Evolutionary conservation across 2,113 vertebrate species (phyloP), one percentile per base, ranked within the genome.

Genomic region (Myotis davidii): DNA sequence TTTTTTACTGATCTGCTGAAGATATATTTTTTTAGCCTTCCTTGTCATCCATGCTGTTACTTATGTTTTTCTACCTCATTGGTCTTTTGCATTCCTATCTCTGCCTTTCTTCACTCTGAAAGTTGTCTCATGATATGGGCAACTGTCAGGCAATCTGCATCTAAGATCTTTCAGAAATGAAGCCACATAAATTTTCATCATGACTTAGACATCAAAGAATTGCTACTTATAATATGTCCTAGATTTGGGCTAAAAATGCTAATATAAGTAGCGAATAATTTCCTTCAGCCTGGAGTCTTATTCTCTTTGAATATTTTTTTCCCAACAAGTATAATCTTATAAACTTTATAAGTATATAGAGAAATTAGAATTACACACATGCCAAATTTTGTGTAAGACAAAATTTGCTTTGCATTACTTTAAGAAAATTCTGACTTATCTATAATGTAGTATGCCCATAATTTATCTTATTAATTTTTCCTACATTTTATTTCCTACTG

Each of bases 221-320:
- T 90, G 27, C 37, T 90, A 9, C 37, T 70, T 82, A 52, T 6
- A 16, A n/a, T 39, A 89, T 79, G 64, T 48, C 13, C 74, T 90
- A 86, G 82, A 54, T 94, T 92, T 81, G 84, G 52, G 39, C 27
- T 50, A 13, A 90, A 42, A 83, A 56, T 86, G 37, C 39, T 65
- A 79, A 42, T 67, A 0, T 65, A 87, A 83, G 52, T 70, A 56
- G 14, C 83, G 56, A 90, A 72, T 86, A 83, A 95, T 96, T 89
- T 92, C 65, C 45, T 82, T 82, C 59, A 54, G 11, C 79, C 32
- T 89, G 73, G 11, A 65, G 21, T 78, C 25, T 50, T 64, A 88
- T 48, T 82, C 69, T 88, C 23, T 9, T 54, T 82, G 42, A 89
- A 94, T 14, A 21, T 27, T 76, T 78, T 78, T 91, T 91, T 81